phyloP scores from a whole-genome alignment of 2,888 invertebrate genomes.

The Drosophila dives region DNA sequence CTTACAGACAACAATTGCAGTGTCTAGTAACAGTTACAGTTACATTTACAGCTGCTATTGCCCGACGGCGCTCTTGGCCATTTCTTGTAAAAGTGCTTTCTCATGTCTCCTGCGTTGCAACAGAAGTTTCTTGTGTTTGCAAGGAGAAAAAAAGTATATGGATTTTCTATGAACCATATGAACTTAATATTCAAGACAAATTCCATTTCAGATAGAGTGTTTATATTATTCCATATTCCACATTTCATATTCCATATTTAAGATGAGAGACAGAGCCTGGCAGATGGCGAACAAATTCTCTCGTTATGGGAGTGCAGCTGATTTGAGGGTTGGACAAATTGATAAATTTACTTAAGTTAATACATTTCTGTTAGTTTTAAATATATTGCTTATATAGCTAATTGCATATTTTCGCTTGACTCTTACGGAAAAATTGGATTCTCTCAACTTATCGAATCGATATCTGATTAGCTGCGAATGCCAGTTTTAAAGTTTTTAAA shows the following conservation, averaged over 20 bases:
- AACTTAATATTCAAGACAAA: neutral
- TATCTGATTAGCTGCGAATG: neutral
- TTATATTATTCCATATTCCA: too few species aligned
- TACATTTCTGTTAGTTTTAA: neutral
- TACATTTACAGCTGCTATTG: slow-evolving; percentile 16
- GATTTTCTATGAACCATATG: neutral
- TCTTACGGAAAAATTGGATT: neutral
- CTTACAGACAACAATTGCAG: neutral
- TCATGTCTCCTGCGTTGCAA: slow-evolving; percentile 30
- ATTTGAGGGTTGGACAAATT: neutral
- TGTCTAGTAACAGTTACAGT: slow-evolving; percentile 5
- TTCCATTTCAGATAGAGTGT: neutral
- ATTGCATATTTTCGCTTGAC: neutral
- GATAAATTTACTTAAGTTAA: neutral
- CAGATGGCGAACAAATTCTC: neutral
- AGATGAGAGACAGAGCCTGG: neutral
- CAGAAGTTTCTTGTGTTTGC: slow-evolving; percentile 25
- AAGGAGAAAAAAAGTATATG: neutral
- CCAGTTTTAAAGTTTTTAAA: neutral
- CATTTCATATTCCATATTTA: neutral
- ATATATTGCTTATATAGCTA: neutral
- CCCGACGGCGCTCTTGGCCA: slow-evolving; percentile 26
- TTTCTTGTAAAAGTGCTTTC: slow-evolving; percentile 40
- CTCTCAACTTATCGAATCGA: neutral
- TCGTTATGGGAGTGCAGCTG: neutral